A percentile compares a stretch with the other conserved stretches of the same genome.
Evolutionary conservation across 2,797 vertebrate species (phyloP).

Genomic region (Phalloptychus januarius): DNA sequence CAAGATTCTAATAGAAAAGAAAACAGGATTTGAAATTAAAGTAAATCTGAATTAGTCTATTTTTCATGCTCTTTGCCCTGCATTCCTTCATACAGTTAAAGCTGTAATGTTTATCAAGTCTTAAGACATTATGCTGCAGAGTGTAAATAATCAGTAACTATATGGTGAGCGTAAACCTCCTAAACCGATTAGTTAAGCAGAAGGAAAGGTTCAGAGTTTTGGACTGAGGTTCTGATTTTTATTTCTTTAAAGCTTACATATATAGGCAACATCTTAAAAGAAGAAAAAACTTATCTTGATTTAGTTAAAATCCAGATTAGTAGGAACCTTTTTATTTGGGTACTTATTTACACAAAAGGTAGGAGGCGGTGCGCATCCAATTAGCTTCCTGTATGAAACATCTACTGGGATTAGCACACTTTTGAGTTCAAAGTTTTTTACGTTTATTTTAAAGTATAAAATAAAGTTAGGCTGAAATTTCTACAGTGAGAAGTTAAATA

Average conservation of each 20-base stretch:
- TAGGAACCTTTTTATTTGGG: no score
- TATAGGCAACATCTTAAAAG: not conserved
- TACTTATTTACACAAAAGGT: not conserved
- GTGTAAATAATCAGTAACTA: not conserved
- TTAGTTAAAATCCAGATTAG: not conserved
- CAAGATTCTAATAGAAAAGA: not conserved
- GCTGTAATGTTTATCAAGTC: not conserved
- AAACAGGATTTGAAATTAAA: not conserved
- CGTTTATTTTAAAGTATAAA: not conserved
- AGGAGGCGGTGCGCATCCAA: not conserved
- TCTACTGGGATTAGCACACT: not conserved
- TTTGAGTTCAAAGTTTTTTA: not conserved
- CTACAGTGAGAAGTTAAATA: not conserved
- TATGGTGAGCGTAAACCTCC: not conserved
- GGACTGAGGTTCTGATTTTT: not conserved
- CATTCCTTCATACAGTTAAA: not conserved
- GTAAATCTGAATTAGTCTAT: not conserved
- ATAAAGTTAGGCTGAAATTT: not conserved
- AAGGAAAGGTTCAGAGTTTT: not conserved
- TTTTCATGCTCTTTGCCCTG: not conserved
- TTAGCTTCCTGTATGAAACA: not conserved
- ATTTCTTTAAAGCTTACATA: not conserved
- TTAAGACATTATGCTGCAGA: not conserved
- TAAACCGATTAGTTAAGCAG: conserved; percentile 4
- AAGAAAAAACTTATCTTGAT: not conserved